These are phyloP conservation scores for Spilarctia lutea DNA, from an alignment of 2,888 invertebrate genomes.

Conservation along the genomic window DNA sequence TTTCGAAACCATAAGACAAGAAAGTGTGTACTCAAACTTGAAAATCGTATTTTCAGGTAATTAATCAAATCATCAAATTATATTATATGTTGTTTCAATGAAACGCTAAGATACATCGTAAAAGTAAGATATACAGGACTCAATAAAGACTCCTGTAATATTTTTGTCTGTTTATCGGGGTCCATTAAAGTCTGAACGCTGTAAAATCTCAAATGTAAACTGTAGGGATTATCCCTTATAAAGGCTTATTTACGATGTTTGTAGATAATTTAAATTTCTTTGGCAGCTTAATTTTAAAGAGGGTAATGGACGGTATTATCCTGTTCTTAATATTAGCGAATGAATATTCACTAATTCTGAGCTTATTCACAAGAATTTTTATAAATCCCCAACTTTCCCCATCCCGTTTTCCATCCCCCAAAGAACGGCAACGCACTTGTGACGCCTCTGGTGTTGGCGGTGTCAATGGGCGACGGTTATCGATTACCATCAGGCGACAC, in stretches of 20 bases:
- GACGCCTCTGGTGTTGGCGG: no score
- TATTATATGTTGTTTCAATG: background rate
- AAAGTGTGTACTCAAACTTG: no score
- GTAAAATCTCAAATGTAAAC: background rate
- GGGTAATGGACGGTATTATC: background rate
- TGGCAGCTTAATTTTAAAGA: background rate
- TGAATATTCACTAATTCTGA: background rate
- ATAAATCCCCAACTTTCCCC: no score
- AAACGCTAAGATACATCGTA: no score
- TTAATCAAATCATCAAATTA: background rate
- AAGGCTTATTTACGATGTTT: constrained; percentile 1
- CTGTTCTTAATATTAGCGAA: background rate
- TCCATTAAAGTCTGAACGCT: background rate
- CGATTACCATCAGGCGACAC: no score
- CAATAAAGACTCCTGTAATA: background rate
- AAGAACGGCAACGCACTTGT: no score
- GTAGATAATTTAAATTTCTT: constrained; percentile 1
- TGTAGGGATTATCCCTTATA: background rate
- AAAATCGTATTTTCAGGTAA: no score
- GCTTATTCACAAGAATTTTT: background rate
- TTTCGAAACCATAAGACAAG: no score
- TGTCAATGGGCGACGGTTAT: no score
- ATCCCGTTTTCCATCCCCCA: no score
- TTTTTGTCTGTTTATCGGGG: background rate
- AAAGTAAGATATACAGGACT: background rate